phyloP scores from a whole-genome alignment of 2,797 vertebrate genomes.

The Pangasius krempfi region DNA sequence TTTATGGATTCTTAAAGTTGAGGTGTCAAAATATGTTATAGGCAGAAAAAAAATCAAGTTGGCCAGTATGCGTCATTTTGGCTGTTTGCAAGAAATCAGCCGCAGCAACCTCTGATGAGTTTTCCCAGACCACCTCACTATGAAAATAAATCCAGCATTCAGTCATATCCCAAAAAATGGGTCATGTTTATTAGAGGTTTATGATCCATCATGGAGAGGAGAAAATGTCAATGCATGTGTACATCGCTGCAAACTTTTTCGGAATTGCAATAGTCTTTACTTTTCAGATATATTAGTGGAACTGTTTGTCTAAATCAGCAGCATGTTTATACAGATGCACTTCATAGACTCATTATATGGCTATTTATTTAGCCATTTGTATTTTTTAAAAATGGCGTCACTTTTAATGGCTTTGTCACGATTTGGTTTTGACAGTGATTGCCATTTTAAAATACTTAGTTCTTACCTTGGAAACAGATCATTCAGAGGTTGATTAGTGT shows the following conservation, averaged over 20 bases:
- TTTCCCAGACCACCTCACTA: background rate
- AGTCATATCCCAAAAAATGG: background rate
- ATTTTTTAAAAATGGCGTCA: background rate
- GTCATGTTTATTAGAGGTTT: constrained; percentile 17
- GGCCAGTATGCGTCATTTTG: background rate
- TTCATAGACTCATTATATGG: background rate
- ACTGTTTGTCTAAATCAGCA: background rate
- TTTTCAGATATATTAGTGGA: background rate
- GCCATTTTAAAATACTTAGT: background rate
- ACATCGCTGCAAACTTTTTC: constrained; percentile 35
- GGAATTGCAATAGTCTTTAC: constrained; percentile 1
- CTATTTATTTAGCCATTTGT: background rate
- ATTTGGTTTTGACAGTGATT: background rate
- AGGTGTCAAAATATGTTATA: background rate
- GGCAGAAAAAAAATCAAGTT: background rate
- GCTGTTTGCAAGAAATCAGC: background rate
- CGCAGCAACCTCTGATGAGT: background rate
- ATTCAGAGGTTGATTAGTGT: background rate
- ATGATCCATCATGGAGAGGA: constrained; percentile 38
- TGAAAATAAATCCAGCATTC: background rate
- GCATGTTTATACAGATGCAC: background rate
- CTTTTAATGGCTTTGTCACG: background rate
- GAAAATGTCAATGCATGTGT: constrained; percentile 34
- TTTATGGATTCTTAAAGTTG: background rate
- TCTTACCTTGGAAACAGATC: constrained; percentile 30